These are phyloP conservation scores for Erpornis zantholeuca DNA, from an alignment of 2,113 vertebrate genomes.

Conservation along the genomic window DNA sequence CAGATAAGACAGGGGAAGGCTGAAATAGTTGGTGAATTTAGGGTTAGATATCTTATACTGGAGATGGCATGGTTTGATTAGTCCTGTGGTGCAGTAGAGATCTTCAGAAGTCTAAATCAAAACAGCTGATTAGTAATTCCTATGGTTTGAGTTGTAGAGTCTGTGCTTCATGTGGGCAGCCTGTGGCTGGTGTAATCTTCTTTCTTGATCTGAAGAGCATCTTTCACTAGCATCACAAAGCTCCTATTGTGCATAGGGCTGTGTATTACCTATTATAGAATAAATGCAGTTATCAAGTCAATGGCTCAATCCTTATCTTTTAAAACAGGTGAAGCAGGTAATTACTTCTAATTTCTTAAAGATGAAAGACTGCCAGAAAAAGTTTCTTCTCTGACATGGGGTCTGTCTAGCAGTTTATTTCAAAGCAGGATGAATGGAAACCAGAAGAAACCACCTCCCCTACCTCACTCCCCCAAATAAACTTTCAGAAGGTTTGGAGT, in stretches of 20 bases:
- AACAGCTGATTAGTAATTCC: not conserved
- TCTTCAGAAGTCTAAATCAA: constrained; percentile 3
- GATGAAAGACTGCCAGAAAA: not conserved
- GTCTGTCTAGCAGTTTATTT: not conserved
- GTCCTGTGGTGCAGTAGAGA: not conserved
- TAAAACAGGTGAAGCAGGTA: not conserved
- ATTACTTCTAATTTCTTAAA: not conserved
- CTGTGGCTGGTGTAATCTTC: not conserved
- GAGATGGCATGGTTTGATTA: not conserved
- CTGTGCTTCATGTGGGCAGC: not conserved
- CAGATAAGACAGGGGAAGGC: not conserved
- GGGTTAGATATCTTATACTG: not conserved
- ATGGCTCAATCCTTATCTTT: not conserved
- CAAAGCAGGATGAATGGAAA: not conserved
- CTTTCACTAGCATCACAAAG: not conserved
- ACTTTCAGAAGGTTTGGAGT: not conserved
- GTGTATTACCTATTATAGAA: not conserved
- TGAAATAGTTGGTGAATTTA: not conserved
- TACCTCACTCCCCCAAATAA: not conserved
- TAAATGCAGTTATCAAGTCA: not conserved
- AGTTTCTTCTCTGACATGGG: not conserved
- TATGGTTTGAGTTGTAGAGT: not conserved
- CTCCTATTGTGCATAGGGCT: not conserved
- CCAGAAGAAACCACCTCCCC: not conserved
- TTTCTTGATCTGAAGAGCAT: not conserved